A percentile compares a stretch with the other conserved stretches of the same genome.
phyloP scores from a whole-genome alignment of 2,113 vertebrate species.

The Saccopteryx bilineata region DNA sequence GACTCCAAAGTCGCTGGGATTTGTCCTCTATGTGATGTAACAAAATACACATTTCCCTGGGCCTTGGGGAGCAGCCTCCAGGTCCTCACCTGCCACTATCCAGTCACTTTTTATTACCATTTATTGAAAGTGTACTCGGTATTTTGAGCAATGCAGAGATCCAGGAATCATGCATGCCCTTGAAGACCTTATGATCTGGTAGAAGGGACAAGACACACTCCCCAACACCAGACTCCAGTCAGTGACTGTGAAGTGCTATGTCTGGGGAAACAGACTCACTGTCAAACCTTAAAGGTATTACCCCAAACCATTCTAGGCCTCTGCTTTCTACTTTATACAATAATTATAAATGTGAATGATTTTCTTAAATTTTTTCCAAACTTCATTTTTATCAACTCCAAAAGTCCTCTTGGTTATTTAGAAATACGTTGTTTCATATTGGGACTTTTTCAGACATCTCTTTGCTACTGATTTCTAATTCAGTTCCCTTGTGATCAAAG shows the following conservation, averaged over 20 bases:
- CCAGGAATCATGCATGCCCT: neutral
- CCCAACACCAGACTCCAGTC: neutral
- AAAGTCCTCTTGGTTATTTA: neutral
- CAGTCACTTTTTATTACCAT: neutral
- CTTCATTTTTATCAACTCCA: neutral
- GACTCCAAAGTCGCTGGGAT: neutral
- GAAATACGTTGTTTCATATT: neutral
- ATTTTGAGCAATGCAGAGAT: neutral
- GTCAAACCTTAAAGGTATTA: neutral
- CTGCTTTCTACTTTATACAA: neutral
- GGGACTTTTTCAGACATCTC: neutral
- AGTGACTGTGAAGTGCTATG: neutral
- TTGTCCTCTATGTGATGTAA: neutral
- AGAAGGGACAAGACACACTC: neutral
- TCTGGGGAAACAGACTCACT: neutral
- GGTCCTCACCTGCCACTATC: neutral
- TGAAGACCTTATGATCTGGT: neutral
- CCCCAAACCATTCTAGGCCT: neutral
- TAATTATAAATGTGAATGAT: neutral
- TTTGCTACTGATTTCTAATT: neutral
- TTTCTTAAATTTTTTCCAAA: neutral
- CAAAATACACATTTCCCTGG: neutral
- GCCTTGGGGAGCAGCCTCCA: neutral
- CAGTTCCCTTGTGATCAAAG: neutral
- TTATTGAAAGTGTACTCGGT: neutral